Evolutionary conservation across 2,888 invertebrate genomes (phyloP).

Genomic region (Tetanocera ferruginea): DNA sequence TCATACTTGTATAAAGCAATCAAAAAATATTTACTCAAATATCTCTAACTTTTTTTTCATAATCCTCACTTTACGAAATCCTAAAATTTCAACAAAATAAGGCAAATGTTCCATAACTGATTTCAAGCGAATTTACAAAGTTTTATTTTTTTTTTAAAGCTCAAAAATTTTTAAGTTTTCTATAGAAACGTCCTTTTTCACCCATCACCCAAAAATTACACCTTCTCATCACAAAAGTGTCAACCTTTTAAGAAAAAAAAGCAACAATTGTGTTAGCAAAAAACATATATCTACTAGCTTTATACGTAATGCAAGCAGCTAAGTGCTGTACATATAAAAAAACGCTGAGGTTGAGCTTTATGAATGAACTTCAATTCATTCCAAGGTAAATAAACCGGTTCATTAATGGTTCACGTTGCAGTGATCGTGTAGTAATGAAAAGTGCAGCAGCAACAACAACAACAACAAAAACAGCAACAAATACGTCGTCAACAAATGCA

Average conservation of each 20-base stretch:
- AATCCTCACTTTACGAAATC: no score
- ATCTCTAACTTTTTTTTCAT: no score
- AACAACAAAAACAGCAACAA: slow-evolving; percentile 10
- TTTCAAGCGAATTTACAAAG: not conserved
- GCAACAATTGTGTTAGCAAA: not conserved
- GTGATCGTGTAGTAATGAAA: slow-evolving; percentile 26
- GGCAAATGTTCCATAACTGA: no score
- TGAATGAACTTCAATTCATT: slow-evolving; percentile 51
- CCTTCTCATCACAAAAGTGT: not conserved
- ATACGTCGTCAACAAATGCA: not conserved
- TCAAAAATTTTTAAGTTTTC: not conserved
- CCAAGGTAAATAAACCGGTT: slow-evolving; percentile 54
- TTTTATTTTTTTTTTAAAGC: not conserved
- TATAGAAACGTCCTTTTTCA: not conserved
- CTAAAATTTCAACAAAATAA: no score
- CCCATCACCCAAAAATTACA: not conserved
- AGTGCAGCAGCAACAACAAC: slow-evolving; percentile 2
- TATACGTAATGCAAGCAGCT: not conserved
- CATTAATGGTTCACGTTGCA: slow-evolving; percentile 42
- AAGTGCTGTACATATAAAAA: not conserved
- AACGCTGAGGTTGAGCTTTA: slow-evolving; percentile 37
- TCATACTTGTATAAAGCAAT: no score
- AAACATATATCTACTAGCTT: not conserved
- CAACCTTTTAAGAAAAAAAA: not conserved
- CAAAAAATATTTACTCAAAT: no score